Evolutionary conservation across 2,888 invertebrate genomes (phyloP).

Genomic region (Luperina testacea): DNA sequence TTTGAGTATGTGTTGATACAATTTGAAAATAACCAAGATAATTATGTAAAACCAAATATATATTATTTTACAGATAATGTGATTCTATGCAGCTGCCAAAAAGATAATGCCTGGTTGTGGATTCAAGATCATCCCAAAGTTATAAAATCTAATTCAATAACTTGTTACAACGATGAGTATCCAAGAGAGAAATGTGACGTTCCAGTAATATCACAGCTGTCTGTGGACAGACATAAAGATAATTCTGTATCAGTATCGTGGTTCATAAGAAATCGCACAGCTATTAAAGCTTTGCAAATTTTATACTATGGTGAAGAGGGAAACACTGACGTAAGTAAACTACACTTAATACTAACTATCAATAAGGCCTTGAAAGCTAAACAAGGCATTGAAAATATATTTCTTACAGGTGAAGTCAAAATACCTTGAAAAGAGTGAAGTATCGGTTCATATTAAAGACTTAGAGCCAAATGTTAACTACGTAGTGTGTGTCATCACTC

Average conservation of each 20-base stretch:
- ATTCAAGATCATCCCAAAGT: conserved; percentile 94
- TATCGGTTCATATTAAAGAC: conserved; percentile 81
- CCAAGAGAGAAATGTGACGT: conserved; percentile 89
- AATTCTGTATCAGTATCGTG: conserved; percentile 96
- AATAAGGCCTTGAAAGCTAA: neutral
- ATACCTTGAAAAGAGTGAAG: conserved; percentile 82
- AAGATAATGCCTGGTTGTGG: conserved; percentile 98
- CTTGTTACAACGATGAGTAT: conserved; percentile 84
- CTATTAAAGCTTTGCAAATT: conserved; percentile 95
- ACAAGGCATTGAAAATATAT: conserved; percentile 10
- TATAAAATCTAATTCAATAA: conserved; percentile 80
- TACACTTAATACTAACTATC: neutral
- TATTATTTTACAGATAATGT: conserved; percentile 93
- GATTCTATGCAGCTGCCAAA: conserved; percentile 96
- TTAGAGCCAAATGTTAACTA: conserved; percentile 82
- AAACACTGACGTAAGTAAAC: conserved; percentile 75
- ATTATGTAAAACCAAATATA: neutral
- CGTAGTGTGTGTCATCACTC: conserved; percentile 82
- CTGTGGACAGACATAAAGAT: conserved; percentile 96
- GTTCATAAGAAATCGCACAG: conserved; percentile 96
- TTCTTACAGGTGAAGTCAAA: conserved; percentile 83
- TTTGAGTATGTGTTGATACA: neutral
- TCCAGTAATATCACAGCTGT: conserved; percentile 95
- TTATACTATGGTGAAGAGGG: conserved; percentile 92
- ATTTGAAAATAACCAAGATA: neutral